phyloP scores from a whole-genome alignment of 2,888 invertebrate species.

The Lochmaea crataegi region DNA sequence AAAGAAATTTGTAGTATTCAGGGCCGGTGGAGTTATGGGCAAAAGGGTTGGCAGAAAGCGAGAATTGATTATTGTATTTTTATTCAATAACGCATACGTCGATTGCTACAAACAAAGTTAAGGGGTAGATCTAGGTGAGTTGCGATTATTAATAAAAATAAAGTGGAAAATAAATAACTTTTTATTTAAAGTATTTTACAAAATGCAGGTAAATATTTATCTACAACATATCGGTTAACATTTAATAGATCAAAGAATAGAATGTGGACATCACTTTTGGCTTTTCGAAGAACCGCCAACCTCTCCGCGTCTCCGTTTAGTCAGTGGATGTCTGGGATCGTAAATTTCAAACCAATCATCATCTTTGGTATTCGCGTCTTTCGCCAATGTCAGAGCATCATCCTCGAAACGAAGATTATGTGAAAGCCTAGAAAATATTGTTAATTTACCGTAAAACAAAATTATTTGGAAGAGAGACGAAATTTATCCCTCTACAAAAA shows the following conservation, averaged over 20 bases:
- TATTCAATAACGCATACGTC: too few relatives aligned
- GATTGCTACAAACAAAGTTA: too few relatives aligned
- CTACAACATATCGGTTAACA: background rate
- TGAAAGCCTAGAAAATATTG: constrained; percentile 68
- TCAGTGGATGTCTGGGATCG: constrained; percentile 95
- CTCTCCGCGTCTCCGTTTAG: constrained; percentile 91
- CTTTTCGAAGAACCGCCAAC: constrained; percentile 48
- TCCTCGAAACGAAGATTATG: constrained; percentile 77
- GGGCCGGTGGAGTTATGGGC: too few relatives aligned
- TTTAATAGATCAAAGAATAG: background rate
- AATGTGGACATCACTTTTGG: background rate
- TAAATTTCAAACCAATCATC: constrained; percentile 98
- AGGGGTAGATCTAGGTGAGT: too few relatives aligned
- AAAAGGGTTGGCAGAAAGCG: too few relatives aligned
- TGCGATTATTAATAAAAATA: background rate
- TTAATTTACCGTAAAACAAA: too few relatives aligned
- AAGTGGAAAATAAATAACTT: background rate
- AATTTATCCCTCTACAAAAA: too few relatives aligned
- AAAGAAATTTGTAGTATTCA: too few relatives aligned
- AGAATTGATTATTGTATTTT: too few relatives aligned
- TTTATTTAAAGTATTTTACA: background rate
- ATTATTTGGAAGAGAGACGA: too few relatives aligned
- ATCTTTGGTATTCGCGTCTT: constrained; percentile 92
- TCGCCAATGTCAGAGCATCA: constrained; percentile 79
- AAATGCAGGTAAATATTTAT: background rate